Conservation (phyloP, 1,140 invertebrate genomes). For the Drosophila murphyi region DNA sequence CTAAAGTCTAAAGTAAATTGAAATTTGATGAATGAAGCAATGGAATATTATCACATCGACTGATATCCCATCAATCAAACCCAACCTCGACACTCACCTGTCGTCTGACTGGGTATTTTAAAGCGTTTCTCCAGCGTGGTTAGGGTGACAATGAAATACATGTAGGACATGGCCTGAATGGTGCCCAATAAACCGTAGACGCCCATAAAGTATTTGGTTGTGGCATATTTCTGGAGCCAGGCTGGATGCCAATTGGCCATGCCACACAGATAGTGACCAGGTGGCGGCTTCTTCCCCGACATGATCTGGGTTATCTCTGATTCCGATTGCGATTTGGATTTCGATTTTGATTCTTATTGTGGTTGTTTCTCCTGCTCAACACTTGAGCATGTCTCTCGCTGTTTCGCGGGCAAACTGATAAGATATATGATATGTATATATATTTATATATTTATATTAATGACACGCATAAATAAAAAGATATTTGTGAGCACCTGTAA, state of each 20-base stretch:
- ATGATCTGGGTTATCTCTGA: constrained; percentile 25
- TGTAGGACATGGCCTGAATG: constrained; percentile 89
- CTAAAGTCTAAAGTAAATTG: not conserved
- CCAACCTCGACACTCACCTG: constrained; percentile 85
- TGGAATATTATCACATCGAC: constrained; percentile 23
- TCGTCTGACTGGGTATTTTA: constrained; percentile 89
- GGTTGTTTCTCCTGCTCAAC: constrained; percentile 11
- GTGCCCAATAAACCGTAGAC: constrained; percentile 89
- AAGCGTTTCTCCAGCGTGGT: constrained; percentile 90
- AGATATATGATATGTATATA: constrained; percentile 34
- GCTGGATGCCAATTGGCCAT: constrained; percentile 87
- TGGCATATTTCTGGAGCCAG: constrained; percentile 88
- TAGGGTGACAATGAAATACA: constrained; percentile 89
- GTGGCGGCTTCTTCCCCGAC: constrained; percentile 57
- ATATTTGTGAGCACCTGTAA: not conserved
- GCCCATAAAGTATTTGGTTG: constrained; percentile 87
- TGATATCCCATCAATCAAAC: constrained; percentile 36
- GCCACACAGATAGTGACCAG: constrained; percentile 85
- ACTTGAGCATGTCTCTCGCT: constrained; percentile 22
- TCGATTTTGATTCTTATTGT: not conserved
- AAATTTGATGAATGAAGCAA: not conserved
- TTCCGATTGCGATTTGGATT: too few relatives aligned
- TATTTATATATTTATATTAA: constrained; percentile 14
- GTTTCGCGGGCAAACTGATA: constrained; percentile 33
- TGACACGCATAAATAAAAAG: not conserved